phyloP scores from a whole-genome alignment of 1,140 invertebrate species.

The Cyphomyrmex costatus region DNA sequence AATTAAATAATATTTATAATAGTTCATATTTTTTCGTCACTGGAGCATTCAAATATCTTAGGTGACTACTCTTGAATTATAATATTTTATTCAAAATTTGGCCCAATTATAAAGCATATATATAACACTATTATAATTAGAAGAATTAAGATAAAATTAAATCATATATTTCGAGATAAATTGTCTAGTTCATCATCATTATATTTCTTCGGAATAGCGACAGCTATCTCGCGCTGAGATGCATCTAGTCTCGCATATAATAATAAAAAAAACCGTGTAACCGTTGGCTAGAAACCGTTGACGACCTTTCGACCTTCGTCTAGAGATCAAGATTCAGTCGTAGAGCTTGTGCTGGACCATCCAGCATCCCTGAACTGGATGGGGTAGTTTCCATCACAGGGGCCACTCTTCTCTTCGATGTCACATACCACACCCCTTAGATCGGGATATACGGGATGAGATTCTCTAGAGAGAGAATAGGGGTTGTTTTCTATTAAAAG shows the following conservation, averaged over 20 bases:
- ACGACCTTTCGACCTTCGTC: conserved; percentile 70
- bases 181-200: not conserved
- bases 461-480: conserved; percentile 70
- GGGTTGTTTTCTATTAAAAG: conserved; percentile 74
- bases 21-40: too few species aligned
- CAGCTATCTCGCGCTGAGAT: not conserved
- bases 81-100: not conserved
- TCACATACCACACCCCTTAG: conserved; percentile 60
- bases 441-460: conserved; percentile 70
- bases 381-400: conserved; percentile 75
- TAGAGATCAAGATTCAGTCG: conserved; percentile 79
- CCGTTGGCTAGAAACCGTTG: conserved; percentile 76
- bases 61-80: too few species aligned
- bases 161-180: not conserved
- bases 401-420: conserved; percentile 40
- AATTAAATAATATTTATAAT: too few species aligned
- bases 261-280: conserved; percentile 46
- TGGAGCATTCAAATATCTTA: too few species aligned
- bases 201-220: not conserved
- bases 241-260: conserved; percentile 20
- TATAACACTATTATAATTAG: not conserved
- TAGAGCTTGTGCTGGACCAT: conserved; percentile 77
- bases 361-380: conserved; percentile 84
- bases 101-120: not conserved
- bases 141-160: not conserved